Evolutionary conservation across 2,797 vertebrate species (phyloP), one percentile per base, ranked within the genome.

Genomic region (Enteromius thamalakanensis): DNA sequence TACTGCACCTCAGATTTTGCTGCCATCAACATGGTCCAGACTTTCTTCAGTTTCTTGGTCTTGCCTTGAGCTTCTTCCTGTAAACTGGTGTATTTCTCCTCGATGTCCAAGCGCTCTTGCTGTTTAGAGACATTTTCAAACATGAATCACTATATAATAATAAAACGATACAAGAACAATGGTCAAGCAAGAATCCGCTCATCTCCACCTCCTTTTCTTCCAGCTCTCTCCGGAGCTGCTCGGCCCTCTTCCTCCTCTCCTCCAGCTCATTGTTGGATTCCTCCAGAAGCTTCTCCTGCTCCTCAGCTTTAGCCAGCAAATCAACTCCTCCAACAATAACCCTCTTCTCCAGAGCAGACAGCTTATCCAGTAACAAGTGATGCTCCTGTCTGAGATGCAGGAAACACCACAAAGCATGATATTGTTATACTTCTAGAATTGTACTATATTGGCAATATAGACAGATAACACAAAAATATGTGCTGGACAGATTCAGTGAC

Each of bases 1-100:
- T n/a, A 21, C 6, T 93, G 87, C 79, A 99, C 98, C 94, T 99
- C 98, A 62, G 98, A 98, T 88, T 99, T 99, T 32, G 98, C 98
- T 85, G 97, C 98, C 97, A 99, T 99, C 78, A 99, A 92, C 98
- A 99, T 99, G 78, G 97, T 99, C 98, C 98, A 99, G 10, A 99
- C 98, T 94, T 99, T 99, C 94, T 99, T 99, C 90, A 99, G 91
- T 81, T 99, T 99, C 91, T 99, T 99, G 76, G 98, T 99, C 91
- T 99, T 99, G 58, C 98, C 98, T 89, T 99, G 97, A 4, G 98
- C 98, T 87, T 99, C 98, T 81, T 99, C 98, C 91, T 99, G 98
- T 76, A 99, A 95, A 88, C 96, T 99, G 72, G 97, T 98, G 90
- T 99, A 99, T 87, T 99, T 99, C 93, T 99, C 98, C 91, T 99